Evolutionary conservation across 2,797 vertebrate species (phyloP).

Genomic region (Amblyraja radiata): DNA sequence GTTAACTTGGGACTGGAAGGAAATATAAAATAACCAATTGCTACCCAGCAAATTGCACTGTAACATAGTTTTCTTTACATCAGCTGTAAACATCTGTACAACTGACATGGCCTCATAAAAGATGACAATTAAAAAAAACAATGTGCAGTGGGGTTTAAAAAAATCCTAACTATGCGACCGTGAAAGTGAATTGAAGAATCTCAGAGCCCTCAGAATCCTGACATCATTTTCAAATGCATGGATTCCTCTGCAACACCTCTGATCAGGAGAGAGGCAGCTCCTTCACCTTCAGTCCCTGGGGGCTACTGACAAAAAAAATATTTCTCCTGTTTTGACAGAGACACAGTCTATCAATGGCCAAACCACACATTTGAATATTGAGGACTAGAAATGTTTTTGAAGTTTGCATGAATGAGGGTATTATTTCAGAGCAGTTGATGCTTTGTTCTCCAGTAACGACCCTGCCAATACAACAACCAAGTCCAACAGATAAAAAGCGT

Average conservation of each 20-base stretch:
- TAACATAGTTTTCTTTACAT: not conserved
- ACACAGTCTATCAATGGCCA: conserved; percentile 20
- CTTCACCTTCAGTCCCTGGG: not conserved
- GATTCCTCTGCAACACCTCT: not conserved
- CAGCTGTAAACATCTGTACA: not conserved
- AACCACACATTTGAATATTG: conserved; percentile 25
- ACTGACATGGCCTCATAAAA: not conserved
- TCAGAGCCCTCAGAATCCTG: not conserved
- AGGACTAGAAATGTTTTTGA: conserved; percentile 35
- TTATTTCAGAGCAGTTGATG: conserved; percentile 4
- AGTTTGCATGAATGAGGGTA: conserved; percentile 39
- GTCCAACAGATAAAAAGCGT: conserved; percentile 23
- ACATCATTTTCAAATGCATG: conserved; percentile 16
- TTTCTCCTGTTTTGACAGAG: conserved; percentile 1
- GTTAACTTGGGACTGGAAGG: not conserved
- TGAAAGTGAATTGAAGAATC: not conserved
- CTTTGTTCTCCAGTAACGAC: conserved; percentile 18
- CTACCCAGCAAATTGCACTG: too few relatives aligned
- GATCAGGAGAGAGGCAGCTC: conserved; percentile 2
- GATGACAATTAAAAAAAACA: not conserved
- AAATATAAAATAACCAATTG: not conserved
- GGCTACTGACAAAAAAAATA: conserved; percentile 8
- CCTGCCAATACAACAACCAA: not conserved
- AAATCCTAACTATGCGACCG: not conserved
- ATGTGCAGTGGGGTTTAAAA: not conserved